Conservation (phyloP, 1,140 invertebrate species). For the Bombus breviceps region DNA sequence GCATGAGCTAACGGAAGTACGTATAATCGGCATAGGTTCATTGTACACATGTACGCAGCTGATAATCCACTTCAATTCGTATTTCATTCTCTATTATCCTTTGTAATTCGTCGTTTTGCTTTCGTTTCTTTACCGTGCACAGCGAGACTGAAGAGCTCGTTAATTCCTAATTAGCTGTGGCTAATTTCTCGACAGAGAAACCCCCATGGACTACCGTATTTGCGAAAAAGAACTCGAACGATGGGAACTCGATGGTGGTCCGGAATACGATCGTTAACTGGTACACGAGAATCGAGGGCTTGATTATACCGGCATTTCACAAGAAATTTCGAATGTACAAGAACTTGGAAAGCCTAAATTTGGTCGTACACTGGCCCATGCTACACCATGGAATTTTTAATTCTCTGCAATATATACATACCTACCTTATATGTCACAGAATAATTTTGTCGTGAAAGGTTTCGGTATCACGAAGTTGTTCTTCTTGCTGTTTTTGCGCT, state of each 20-base stretch:
- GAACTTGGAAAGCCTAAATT: conserved; percentile 43
- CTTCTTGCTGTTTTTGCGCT: no score
- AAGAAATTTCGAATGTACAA: conserved; percentile 37
- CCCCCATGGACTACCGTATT: neutral
- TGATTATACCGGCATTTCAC: neutral
- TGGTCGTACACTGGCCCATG: conserved; percentile 2
- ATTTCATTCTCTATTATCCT: neutral
- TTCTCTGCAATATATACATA: conserved; percentile 1
- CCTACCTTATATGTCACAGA: neutral
- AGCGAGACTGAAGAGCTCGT: neutral
- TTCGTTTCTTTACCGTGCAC: neutral
- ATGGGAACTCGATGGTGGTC: neutral
- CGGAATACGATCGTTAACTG: conserved; percentile 21
- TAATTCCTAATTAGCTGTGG: conserved; percentile 27
- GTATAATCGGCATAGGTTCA: neutral
- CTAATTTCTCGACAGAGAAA: conserved; percentile 24
- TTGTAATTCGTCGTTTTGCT: neutral
- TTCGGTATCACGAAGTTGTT: neutral
- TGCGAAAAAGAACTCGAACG: conserved; percentile 12
- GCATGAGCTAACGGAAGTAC: neutral
- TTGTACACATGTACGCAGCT: neutral
- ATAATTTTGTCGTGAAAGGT: neutral
- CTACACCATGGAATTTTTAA: neutral
- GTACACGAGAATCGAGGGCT: neutral
- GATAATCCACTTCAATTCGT: neutral